Evolutionary conservation across 92 coral and sea anemone species (phyloP).

Genomic region (Anthopleura xanthogrammica): DNA sequence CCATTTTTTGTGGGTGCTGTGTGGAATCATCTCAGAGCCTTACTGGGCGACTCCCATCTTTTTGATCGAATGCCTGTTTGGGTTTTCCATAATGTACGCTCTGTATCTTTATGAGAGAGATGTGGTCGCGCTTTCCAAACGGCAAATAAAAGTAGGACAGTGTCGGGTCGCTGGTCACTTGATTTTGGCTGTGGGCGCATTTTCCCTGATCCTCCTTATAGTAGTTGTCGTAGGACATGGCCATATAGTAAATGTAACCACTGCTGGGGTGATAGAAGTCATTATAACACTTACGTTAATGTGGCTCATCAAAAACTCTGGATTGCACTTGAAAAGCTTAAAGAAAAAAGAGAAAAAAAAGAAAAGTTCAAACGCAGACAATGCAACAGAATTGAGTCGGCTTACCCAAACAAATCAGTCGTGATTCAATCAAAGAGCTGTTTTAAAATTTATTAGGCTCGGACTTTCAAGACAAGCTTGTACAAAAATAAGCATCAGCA

Average conservation of each 20-base stretch:
- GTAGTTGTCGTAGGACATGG: conserved; percentile 7
- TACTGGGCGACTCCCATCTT: conserved; percentile 5
- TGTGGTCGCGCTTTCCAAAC: no score
- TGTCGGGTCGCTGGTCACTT: no score
- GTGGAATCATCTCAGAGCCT: conserved; percentile 5
- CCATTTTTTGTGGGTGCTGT: conserved; percentile 28
- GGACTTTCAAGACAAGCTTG: no score
- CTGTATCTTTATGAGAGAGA: conserved; percentile 3
- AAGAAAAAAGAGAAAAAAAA: no score
- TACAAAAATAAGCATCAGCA: no score
- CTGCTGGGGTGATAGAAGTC: not conserved
- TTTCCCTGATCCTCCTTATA: not conserved
- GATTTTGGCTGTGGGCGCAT: not conserved
- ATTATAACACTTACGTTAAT: not conserved
- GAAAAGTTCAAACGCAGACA: not conserved
- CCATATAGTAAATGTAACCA: not conserved
- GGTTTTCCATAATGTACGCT: not conserved
- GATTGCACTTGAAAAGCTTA: not conserved
- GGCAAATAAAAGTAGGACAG: no score
- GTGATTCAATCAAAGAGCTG: no score
- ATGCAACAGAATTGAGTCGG: no score
- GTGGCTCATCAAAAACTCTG: not conserved
- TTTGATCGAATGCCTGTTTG: not conserved
- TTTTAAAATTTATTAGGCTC: no score
- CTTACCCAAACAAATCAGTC: no score